phyloP scores from a whole-genome alignment of 2,888 invertebrate genomes.

The Incurvaria masculella region DNA sequence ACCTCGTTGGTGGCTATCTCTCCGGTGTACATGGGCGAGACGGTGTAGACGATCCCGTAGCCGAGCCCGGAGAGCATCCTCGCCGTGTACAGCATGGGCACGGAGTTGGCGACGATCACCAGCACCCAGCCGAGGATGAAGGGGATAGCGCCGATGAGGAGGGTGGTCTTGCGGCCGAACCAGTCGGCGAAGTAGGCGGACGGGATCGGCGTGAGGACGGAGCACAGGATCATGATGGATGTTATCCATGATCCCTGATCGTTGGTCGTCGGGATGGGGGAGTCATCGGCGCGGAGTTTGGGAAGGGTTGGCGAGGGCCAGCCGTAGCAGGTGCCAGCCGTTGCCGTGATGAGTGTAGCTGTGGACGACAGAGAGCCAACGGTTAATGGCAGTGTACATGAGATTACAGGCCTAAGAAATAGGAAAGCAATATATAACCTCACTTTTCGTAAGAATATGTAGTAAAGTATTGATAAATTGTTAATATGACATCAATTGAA shows the following conservation, averaged over 20 bases:
- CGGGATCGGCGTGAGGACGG: conserved; percentile 59
- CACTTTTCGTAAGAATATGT: too few species aligned
- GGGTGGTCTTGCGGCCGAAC: conserved; percentile 65
- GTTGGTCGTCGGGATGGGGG: conserved; percentile 45
- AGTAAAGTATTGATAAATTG: not conserved
- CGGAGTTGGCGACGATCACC: conserved; percentile 56
- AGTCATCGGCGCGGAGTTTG: conserved; percentile 40
- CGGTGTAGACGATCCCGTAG: conserved; percentile 59
- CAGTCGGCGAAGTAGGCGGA: conserved; percentile 61
- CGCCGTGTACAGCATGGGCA: conserved; percentile 55
- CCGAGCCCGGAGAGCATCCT: conserved; percentile 63
- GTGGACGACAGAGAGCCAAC: too few species aligned
- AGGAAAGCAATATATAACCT: too few species aligned
- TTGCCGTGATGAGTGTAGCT: conserved; percentile 53
- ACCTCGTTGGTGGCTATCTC: conserved; percentile 61
- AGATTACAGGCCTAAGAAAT: too few species aligned
- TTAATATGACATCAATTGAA: too few species aligned
- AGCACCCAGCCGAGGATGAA: conserved; percentile 63
- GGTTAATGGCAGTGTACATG: too few species aligned
- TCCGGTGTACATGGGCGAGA: conserved; percentile 61
- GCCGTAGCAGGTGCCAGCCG: conserved; percentile 55
- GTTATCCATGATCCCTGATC: conserved; percentile 61
- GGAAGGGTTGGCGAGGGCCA: conserved; percentile 61
- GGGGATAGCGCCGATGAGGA: conserved; percentile 58
- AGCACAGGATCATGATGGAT: conserved; percentile 63